Conservation (phyloP, 2,888 invertebrate genomes). For the Dusona sp. region DNA sequence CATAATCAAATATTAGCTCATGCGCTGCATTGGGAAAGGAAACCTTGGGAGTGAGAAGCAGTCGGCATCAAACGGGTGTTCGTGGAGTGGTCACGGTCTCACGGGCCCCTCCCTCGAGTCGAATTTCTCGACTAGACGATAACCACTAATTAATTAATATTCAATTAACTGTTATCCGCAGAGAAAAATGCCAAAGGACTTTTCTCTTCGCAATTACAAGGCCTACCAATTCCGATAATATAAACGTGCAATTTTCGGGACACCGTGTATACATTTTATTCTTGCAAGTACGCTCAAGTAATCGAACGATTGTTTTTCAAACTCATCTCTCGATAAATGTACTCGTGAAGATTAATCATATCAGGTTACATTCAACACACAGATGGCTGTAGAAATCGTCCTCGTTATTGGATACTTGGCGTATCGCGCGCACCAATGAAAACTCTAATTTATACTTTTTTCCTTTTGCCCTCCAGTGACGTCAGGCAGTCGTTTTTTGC, state of each 20-base stretch:
- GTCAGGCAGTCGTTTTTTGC: not conserved
- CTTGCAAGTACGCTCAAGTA: not conserved
- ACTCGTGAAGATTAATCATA: constrained; percentile 49
- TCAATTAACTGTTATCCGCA: not conserved
- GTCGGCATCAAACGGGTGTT: too few relatives aligned
- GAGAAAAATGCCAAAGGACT: not conserved
- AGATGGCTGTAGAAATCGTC: constrained; percentile 39
- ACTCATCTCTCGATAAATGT: constrained; percentile 20
- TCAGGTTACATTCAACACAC: constrained; percentile 44
- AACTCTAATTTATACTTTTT: not conserved
- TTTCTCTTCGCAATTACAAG: too few relatives aligned
- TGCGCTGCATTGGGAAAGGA: too few relatives aligned
- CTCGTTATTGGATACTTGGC: constrained; percentile 47
- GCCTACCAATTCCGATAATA: not conserved
- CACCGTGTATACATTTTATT: not conserved
- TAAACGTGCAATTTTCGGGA: not conserved
- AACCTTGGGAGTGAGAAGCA: too few relatives aligned
- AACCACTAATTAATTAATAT: not conserved
- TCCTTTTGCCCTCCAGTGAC: not conserved
- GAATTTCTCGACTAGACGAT: not conserved
- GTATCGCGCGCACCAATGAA: not conserved
- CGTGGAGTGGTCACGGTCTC: too few relatives aligned
- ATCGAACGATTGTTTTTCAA: not conserved
- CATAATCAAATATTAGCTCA: too few relatives aligned
- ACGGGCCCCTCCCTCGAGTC: too few relatives aligned